Conservation (phyloP, 2,888 invertebrate species). For the Drosophila dives region DNA sequence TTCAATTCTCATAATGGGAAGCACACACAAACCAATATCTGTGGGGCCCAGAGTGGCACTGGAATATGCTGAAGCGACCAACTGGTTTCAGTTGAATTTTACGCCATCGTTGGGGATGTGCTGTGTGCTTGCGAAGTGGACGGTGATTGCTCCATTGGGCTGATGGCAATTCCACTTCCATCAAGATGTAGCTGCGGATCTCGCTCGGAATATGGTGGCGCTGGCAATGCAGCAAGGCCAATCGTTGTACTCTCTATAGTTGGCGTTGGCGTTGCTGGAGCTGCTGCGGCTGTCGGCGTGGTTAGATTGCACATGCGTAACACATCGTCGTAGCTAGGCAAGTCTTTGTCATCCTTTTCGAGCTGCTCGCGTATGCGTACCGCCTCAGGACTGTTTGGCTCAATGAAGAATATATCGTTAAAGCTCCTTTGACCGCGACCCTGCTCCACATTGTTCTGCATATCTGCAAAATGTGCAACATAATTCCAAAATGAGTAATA, state of each 20-base stretch:
- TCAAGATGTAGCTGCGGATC: constrained; percentile 42
- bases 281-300: constrained; percentile 52
- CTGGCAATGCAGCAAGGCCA: constrained; percentile 66
- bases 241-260: constrained; percentile 41
- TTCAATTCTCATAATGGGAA: constrained; percentile 53
- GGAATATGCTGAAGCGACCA: constrained; percentile 38
- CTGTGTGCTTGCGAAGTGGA: constrained; percentile 67
- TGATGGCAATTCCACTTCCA: constrained; percentile 4
- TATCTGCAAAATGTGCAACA: constrained; percentile 64
- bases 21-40: constrained; percentile 55
- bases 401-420: constrained; percentile 81
- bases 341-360: constrained; percentile 82
- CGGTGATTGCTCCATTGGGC: constrained; percentile 50
- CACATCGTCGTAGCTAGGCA: constrained; percentile 83
- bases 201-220: constrained; percentile 70
- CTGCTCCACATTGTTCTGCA: constrained; percentile 67
- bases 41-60: constrained; percentile 65
- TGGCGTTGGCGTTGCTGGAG: constrained; percentile 22
- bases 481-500: background rate
- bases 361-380: constrained; percentile 76
- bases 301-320: constrained; percentile 78
- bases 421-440: constrained; percentile 67
- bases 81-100: constrained; percentile 6
- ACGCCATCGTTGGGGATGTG: constrained; percentile 9
- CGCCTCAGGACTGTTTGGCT: constrained; percentile 75